Evolutionary conservation across 1,140 invertebrate species (phyloP).

Genomic region (Aradophagus sp.): DNA sequence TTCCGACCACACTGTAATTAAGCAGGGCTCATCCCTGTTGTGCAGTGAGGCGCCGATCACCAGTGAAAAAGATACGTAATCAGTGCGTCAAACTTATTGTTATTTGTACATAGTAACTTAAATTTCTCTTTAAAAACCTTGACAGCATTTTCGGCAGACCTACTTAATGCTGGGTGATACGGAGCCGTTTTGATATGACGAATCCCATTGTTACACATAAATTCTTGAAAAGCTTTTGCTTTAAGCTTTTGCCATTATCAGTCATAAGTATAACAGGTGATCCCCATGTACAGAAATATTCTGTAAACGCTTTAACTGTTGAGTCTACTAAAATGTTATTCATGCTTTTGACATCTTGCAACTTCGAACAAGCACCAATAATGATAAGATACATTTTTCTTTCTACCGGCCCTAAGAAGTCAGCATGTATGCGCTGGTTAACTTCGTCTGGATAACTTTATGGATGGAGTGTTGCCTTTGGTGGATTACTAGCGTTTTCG

Average conservation of each 20-base stretch:
- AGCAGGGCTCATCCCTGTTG: conserved; percentile 30
- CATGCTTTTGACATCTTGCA: conserved; percentile 53
- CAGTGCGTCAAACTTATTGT: conserved; percentile 22
- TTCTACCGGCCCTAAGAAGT: conserved; percentile 60
- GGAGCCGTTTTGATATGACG: conserved; percentile 25
- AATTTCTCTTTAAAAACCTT: conserved; percentile 37
- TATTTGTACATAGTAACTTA: conserved; percentile 20
- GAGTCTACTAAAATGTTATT: conserved; percentile 27
- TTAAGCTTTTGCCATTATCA: too few species aligned
- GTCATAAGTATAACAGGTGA: too few species aligned
- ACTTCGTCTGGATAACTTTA: conserved; percentile 53
- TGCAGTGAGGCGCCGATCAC: conserved; percentile 42
- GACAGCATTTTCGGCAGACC: conserved; percentile 30
- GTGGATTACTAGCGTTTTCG: conserved; percentile 25
- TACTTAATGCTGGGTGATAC: conserved; percentile 43
- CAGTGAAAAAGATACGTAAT: conserved; percentile 31
- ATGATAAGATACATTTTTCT: conserved; percentile 58
- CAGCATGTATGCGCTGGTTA: conserved; percentile 57
- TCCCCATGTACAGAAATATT: too few species aligned
- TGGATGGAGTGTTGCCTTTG: too few species aligned
- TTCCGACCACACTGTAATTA: conserved; percentile 29
- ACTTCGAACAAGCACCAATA: conserved; percentile 56
- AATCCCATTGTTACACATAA: conserved; percentile 31
- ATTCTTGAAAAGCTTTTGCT: conserved; percentile 52
- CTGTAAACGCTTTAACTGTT: conserved; percentile 36